Evolutionary conservation across 2,113 vertebrate species (phyloP), one percentile per base, ranked within the genome.

Genomic region (Ellobius talpinus): DNA sequence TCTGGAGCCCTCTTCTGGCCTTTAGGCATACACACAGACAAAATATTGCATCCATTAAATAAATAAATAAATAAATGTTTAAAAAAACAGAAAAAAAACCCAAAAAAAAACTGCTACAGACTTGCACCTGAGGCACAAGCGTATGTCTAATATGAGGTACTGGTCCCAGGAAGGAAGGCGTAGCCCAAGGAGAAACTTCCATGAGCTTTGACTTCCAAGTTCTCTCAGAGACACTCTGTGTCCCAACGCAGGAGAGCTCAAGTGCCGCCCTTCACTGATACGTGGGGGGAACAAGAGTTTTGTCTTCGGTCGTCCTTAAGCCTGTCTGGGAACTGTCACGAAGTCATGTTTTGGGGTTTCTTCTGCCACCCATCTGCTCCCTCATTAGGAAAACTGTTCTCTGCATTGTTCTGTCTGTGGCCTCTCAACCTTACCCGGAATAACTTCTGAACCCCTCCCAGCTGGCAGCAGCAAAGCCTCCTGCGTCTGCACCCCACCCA

Each of bases 401-500:
- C 50, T n/a, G 33, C 33, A n/a, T 2, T 1, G 0, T 45, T n/a
- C 86, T 19, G 3, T 52, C 65, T 52, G 17, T 7, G 13, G 31
- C 10, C 14, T 66, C 24, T 23, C 4, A 39, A 24, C 3, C 6
- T 19, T 86, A 55, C 36, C 52, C 52, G n/a, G 36, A 94, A 96
- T 61, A 74, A 85, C 58, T 19, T 11, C 11, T 3, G 36, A 89
- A 91, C 70, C 95, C 96, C 89, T 78, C 78, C 74, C 74, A 58
- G 31, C 63, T 42, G 55, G 84, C 91, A 52, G 90, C 36, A n/a
- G 52, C 61, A 23, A 90, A 24, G 45, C 0, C 87, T 42, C 45
- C 94, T 7, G 31, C 24, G 92, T 55, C 61, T 29, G 42, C 39
- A n/a, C 36, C 73, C 81, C 94, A 92, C 0, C 52, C 70, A 39